Percentiles rank a stretch among this genome's conserved stretches.
Conservation (phyloP, 2,113 vertebrate species). For the Phaetusa simplex region DNA sequence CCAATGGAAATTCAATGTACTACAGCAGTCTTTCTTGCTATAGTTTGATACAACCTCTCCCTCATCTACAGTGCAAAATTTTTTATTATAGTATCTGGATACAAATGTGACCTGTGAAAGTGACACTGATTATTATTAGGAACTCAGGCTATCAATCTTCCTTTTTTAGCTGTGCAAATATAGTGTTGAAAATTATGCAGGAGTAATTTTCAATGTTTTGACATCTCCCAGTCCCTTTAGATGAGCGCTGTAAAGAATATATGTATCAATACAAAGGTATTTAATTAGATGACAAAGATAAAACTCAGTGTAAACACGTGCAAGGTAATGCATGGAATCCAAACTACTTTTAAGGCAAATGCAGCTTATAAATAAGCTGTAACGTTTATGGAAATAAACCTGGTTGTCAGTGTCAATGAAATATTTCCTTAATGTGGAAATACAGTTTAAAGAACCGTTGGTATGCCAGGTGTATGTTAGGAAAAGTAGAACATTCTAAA, state of each 20-base stretch:
- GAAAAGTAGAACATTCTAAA: not conserved
- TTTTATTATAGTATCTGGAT: not conserved
- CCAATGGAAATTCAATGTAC: not conserved
- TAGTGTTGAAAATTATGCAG: constrained; percentile 10
- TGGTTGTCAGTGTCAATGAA: not conserved
- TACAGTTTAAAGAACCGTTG: not conserved
- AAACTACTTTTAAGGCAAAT: not conserved
- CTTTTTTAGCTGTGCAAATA: not conserved
- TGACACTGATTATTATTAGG: not conserved
- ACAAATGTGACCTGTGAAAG: not conserved
- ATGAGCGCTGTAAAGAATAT: not conserved
- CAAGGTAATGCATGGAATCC: not conserved
- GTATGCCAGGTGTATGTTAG: not conserved
- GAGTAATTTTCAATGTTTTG: constrained; percentile 12
- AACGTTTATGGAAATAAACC: not conserved
- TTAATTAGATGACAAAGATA: not conserved
- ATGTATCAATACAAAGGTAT: not conserved
- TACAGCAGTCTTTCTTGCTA: not conserved
- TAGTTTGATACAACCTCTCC: not conserved
- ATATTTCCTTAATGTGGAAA: not conserved
- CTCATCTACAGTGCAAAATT: not conserved
- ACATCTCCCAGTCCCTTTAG: not conserved
- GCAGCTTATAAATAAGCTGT: not conserved
- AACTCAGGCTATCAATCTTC: not conserved
- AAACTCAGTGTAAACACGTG: not conserved